Conservation (phyloP, 2,797 vertebrate genomes). For the Rousettus madagascariensis region DNA sequence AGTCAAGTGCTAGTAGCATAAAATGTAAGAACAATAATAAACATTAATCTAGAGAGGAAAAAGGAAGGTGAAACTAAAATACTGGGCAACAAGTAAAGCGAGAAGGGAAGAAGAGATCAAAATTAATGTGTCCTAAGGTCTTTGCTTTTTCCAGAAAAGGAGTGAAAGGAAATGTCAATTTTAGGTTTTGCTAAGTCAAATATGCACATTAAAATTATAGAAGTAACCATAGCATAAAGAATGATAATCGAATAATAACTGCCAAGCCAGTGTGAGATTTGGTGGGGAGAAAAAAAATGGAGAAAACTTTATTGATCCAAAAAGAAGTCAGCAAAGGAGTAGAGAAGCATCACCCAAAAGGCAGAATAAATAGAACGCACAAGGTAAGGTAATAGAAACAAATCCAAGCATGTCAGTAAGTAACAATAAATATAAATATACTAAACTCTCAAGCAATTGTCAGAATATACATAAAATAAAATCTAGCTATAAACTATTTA, state of each 20-base stretch:
- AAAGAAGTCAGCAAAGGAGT: constrained; percentile 19
- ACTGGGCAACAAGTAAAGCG: not conserved
- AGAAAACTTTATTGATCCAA: constrained; percentile 33
- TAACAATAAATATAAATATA: constrained; percentile 63
- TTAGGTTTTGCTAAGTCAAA: constrained; percentile 25
- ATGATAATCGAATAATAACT: constrained; percentile 47
- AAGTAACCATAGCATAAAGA: constrained; percentile 25
- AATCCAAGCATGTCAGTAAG: constrained; percentile 28
- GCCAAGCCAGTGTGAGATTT: constrained; percentile 24
- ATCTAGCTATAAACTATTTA: constrained; percentile 43
- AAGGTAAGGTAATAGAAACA: constrained; percentile 42
- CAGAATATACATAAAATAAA: constrained; percentile 29
- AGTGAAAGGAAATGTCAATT: not conserved
- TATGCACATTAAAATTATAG: constrained; percentile 47
- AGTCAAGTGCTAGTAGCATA: not conserved
- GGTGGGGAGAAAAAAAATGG: not conserved
- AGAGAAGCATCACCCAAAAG: not conserved
- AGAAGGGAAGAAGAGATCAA: constrained; percentile 5
- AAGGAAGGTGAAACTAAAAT: not conserved
- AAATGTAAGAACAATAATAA: not conserved
- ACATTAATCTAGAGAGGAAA: not conserved
- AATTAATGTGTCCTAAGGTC: constrained; percentile 8
- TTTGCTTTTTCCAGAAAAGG: not conserved
- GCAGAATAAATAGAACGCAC: not conserved
- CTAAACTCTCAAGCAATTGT: constrained; percentile 35